A percentile compares a stretch with the other conserved stretches of the same genome.
Evolutionary conservation across 2,888 invertebrate species (phyloP).

Genomic region (Ichneumoninae sp.): DNA sequence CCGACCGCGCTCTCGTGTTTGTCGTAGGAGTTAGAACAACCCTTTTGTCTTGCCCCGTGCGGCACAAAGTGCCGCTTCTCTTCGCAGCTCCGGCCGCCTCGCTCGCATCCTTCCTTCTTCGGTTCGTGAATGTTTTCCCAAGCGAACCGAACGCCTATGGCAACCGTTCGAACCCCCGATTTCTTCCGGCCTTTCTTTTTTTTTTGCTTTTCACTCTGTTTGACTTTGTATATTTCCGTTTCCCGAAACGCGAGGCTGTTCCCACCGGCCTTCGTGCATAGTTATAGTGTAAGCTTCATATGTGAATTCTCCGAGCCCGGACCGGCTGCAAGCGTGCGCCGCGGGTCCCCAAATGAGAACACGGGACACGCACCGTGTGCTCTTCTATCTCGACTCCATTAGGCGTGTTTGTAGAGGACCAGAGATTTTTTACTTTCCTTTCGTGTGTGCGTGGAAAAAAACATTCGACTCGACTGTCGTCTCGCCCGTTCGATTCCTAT

Average conservation of each 20-base stretch:
- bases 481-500: conserved; percentile 14
- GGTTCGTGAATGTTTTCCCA: conserved; percentile 39
- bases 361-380: neutral
- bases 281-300: neutral
- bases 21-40: conserved; percentile 78
- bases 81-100: conserved; percentile 41
- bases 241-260: conserved; percentile 25
- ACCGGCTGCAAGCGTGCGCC: conserved; percentile 9
- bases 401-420: conserved; percentile 70
- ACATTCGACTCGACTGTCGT: conserved; percentile 35
- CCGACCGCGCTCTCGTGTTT: conserved; percentile 76
- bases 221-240: conserved; percentile 36
- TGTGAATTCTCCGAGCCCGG: neutral
- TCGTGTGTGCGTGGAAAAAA: neutral
- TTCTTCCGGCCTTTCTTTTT: neutral
- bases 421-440: conserved; percentile 16
- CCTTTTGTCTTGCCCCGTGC: conserved; percentile 61
- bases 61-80: conserved; percentile 70
- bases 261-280: neutral
- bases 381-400: conserved; percentile 65
- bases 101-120: conserved; percentile 38
- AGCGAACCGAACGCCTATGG: conserved; percentile 38
- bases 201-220: conserved; percentile 23
- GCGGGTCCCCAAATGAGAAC: neutral
- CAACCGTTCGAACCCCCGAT: conserved; percentile 23